Percentiles rank a stretch among this genome's conserved stretches.
Evolutionary conservation across 2,113 vertebrate species (phyloP).

Genomic region (Seriola aureovittata): DNA sequence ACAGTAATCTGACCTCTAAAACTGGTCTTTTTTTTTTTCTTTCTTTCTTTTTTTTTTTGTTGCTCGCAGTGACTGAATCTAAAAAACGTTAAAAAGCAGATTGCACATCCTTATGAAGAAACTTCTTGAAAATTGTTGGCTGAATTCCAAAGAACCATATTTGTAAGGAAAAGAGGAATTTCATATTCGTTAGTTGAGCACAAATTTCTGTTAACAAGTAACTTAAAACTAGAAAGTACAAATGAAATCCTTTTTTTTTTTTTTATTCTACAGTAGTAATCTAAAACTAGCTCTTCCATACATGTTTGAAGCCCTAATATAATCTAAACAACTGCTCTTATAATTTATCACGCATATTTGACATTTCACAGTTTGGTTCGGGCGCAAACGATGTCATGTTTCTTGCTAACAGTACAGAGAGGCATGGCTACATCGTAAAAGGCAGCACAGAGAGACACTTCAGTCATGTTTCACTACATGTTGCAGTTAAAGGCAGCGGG

Average conservation of each 20-base stretch:
- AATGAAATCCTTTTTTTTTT: neutral
- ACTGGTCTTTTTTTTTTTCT: neutral
- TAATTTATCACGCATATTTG: constrained; percentile 35
- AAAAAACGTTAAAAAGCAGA: constrained; percentile 4
- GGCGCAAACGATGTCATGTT: constrained; percentile 16
- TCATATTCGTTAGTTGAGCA: neutral
- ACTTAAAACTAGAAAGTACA: neutral
- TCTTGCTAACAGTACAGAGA: constrained; percentile 58
- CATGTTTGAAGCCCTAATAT: constrained; percentile 8
- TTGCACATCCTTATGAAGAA: neutral
- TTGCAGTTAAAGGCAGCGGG: constrained; percentile 60
- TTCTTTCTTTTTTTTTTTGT: neutral
- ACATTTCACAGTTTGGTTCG: constrained; percentile 60
- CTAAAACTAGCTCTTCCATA: neutral
- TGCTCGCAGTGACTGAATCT: neutral
- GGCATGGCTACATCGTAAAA: constrained; percentile 50
- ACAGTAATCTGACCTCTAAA: neutral
- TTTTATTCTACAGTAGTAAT: neutral
- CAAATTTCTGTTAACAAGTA: neutral
- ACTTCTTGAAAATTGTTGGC: neutral
- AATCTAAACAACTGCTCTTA: neutral
- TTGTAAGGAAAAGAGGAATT: neutral
- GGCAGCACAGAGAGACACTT: constrained; percentile 49
- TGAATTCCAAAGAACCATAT: neutral
- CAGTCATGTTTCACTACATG: constrained; percentile 37